These are phyloP conservation scores for Lota lota DNA, from an alignment of 2,113 vertebrate species.

Conservation along the genomic window DNA sequence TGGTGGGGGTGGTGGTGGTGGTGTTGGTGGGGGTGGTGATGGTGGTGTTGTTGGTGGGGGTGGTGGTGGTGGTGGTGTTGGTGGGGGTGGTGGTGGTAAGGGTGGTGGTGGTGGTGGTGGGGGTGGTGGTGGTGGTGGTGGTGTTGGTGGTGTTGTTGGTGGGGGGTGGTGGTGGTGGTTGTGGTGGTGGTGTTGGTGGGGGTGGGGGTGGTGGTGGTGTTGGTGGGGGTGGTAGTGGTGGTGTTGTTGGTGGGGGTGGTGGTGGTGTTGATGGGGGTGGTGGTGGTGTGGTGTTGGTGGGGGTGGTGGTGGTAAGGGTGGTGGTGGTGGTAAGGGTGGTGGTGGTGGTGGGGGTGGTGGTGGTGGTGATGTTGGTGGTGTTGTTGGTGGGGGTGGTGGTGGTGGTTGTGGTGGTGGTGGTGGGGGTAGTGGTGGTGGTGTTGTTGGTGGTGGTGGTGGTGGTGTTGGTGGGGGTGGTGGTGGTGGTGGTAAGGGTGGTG, in stretches of 20 bases:
- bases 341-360: slow-evolving; percentile 13
- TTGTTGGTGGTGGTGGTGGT: neutral
- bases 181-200: neutral
- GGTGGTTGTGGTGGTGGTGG: slow-evolving; percentile 13
- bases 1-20: neutral
- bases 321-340: neutral
- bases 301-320: neutral
- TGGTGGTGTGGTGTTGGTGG: slow-evolving; percentile 12
- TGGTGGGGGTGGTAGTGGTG: slow-evolving; percentile 6
- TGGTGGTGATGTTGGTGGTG: neutral
- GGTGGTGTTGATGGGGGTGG: neutral
- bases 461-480: slow-evolving; percentile 12
- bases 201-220: slow-evolving; percentile 6
- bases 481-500: neutral
- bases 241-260: no score
- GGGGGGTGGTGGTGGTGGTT: neutral
- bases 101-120: neutral
- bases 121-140: neutral
- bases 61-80: neutral
- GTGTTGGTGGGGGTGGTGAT: neutral
- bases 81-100: neutral
- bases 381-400: neutral
- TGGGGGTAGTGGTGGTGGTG: neutral
- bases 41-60: neutral
- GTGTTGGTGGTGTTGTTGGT: no score